Percentiles rank a stretch among this genome's conserved stretches.
These are phyloP conservation scores for Agonopterix arenella DNA, from an alignment of 2,888 invertebrate genomes.

Conservation along the genomic window DNA sequence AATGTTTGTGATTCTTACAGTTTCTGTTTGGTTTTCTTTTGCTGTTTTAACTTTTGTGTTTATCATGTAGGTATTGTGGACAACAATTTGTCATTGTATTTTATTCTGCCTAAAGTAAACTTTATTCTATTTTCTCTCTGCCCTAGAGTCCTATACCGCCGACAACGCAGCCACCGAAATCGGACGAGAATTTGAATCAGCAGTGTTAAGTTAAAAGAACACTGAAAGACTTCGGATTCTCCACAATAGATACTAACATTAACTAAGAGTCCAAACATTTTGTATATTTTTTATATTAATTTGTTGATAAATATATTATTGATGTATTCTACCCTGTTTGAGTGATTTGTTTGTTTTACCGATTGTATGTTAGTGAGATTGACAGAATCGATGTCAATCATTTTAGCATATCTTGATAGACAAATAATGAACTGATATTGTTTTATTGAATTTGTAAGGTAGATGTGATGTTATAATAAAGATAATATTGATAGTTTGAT, in stretches of 20 bases:
- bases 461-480: conserved; percentile 4
- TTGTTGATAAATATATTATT: conserved; percentile 35
- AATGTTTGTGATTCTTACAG: conserved; percentile 4
- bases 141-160: conserved; percentile 83
- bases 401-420: conserved; percentile 13
- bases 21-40: conserved; percentile 13
- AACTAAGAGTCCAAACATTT: conserved; percentile 48
- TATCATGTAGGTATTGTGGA: conserved; percentile 1
- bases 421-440: conserved; percentile 7
- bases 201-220: conserved; percentile 62
- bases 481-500: not conserved
- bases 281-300: conserved; percentile 44
- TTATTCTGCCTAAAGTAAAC: not conserved
- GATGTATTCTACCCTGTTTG: conserved; percentile 33
- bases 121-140: conserved; percentile 38
- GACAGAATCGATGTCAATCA: conserved; percentile 11
- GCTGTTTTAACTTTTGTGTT: conserved; percentile 7
- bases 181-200: conserved; percentile 86
- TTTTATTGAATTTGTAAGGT: conserved; percentile 1
- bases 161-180: conserved; percentile 76
- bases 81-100: not conserved
- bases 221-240: conserved; percentile 20
- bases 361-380: conserved; percentile 13
- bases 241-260: conserved; percentile 27
- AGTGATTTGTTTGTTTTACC: conserved; percentile 29